These are phyloP conservation scores for Molossus molossus DNA, from an alignment of 2,797 vertebrate species.

Conservation along the genomic window DNA sequence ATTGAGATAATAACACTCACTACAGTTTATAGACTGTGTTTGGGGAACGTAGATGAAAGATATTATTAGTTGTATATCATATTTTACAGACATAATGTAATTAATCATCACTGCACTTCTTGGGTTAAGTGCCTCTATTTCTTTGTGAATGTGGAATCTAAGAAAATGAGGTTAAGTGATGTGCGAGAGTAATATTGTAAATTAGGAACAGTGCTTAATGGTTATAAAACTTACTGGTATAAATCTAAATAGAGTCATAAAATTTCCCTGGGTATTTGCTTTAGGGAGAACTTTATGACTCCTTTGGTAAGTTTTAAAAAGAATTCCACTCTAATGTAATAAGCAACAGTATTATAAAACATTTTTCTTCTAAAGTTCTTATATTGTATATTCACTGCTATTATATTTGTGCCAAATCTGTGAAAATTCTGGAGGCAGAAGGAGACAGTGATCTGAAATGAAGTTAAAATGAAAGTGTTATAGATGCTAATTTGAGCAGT, in stretches of 20 bases:
- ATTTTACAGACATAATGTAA: slow-evolving; percentile 50
- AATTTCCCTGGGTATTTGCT: not conserved
- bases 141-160: slow-evolving; percentile 57
- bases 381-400: not conserved
- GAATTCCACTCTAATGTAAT: not conserved
- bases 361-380: slow-evolving; percentile 23
- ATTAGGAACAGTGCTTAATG: not conserved
- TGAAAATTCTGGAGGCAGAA: slow-evolving; percentile 24
- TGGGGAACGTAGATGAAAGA: slow-evolving; percentile 19
- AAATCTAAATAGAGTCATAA: not conserved
- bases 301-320: slow-evolving; percentile 26
- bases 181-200: slow-evolving; percentile 19
- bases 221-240: not conserved
- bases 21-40: slow-evolving; percentile 28
- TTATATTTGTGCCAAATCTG: not conserved
- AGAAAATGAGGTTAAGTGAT: slow-evolving; percentile 20
- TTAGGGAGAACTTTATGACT: not conserved
- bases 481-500: not conserved
- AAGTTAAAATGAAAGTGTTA: slow-evolving; percentile 36
- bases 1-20: not conserved
- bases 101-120: not conserved
- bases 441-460: not conserved
- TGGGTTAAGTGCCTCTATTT: slow-evolving; percentile 47
- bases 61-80: not conserved
- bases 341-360: not conserved